Evolutionary conservation across 23 tunicate genomes (phyloP).

Genomic region (Halocynthia roretzi): DNA sequence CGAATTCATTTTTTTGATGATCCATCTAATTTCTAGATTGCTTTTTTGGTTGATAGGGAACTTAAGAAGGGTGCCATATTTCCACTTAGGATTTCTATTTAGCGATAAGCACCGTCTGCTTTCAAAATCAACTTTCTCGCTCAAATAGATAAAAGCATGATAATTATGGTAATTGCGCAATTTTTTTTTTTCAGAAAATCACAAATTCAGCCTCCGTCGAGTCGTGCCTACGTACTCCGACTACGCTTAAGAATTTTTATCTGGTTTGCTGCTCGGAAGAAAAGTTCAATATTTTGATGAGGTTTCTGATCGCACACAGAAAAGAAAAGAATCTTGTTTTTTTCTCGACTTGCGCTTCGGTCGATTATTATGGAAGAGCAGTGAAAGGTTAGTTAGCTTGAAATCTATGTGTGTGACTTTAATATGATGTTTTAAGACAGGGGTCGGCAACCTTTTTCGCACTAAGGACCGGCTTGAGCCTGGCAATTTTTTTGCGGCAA

Average conservation of each 20-base stretch:
- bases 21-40: too few species aligned
- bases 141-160: too few species aligned
- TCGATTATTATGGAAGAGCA: constrained; percentile 86
- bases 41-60: too few species aligned
- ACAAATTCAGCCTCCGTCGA: constrained; percentile 17
- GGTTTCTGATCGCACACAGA: constrained; percentile 31
- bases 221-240: constrained; percentile 49
- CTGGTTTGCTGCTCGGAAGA: constrained; percentile 32
- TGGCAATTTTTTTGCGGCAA: not conserved
- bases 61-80: too few species aligned
- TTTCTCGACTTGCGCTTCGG: constrained; percentile 90
- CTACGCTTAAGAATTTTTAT: constrained; percentile 60
- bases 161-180: not conserved
- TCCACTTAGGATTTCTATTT: too few species aligned
- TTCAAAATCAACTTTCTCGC: too few species aligned
- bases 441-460: too few species aligned
- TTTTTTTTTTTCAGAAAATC: constrained; percentile 25
- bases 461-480: not conserved
- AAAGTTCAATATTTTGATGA: constrained; percentile 58
- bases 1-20: too few species aligned
- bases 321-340: constrained; percentile 60
- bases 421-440: too few species aligned
- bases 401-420: not conserved
- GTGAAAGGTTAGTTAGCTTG: constrained; percentile 53
- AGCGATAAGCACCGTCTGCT: too few species aligned